Percentiles rank a stretch among this genome's conserved stretches.
Conservation (phyloP, 2,113 vertebrate species). For the Nematolebias whitei region DNA sequence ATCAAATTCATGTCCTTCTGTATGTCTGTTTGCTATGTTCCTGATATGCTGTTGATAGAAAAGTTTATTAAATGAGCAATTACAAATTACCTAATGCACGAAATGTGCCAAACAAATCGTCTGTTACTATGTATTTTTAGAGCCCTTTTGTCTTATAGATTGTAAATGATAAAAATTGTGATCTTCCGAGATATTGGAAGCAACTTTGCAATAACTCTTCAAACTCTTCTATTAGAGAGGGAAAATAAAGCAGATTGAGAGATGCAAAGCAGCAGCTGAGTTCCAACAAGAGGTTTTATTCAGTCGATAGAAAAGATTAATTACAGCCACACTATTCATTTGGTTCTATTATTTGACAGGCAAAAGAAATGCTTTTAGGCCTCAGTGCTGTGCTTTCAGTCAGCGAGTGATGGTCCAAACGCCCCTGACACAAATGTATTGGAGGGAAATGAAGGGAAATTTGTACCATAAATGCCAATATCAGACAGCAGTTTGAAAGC, state of each 20-base stretch:
- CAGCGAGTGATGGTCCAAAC: constrained; percentile 57
- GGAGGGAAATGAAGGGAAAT: constrained; percentile 66
- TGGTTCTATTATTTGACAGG: constrained; percentile 61
- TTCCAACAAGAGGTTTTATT: constrained; percentile 67
- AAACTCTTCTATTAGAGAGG: constrained; percentile 54
- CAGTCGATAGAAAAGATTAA: constrained; percentile 79
- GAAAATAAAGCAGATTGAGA: constrained; percentile 30
- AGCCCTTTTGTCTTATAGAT: constrained; percentile 51
- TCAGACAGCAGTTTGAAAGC: constrained; percentile 66
- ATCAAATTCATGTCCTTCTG: background rate
- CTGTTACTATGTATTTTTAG: constrained; percentile 34
- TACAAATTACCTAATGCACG: constrained; percentile 17
- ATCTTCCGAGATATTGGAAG: constrained; percentile 46
- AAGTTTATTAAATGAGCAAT: constrained; percentile 14
- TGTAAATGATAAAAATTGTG: constrained; percentile 58
- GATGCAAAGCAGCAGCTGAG: constrained; percentile 20
- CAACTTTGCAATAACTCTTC: constrained; percentile 62
- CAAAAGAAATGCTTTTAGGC: constrained; percentile 75
- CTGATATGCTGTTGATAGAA: background rate
- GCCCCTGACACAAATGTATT: constrained; percentile 54
- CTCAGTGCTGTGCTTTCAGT: constrained; percentile 60
- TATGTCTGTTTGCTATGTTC: constrained; percentile 1
- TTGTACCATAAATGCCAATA: constrained; percentile 66
- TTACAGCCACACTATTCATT: constrained; percentile 73
- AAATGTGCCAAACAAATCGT: constrained; percentile 18